Percentiles rank a stretch among this genome's conserved stretches.
Evolutionary conservation across 2,888 invertebrate genomes (phyloP).

Genomic region (Lamellibrachia columna): DNA sequence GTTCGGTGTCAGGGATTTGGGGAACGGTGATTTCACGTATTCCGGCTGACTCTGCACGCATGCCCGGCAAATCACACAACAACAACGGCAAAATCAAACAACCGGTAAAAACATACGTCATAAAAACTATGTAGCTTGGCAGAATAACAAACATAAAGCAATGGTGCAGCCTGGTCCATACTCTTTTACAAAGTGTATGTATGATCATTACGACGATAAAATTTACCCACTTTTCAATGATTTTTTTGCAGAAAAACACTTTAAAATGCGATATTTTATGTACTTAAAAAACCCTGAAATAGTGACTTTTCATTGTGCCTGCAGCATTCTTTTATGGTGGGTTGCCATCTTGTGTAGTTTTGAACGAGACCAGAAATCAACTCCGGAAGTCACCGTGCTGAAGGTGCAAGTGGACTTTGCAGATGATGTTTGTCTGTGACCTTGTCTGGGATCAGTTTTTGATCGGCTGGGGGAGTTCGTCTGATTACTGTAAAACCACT

Average conservation of each 20-base stretch:
- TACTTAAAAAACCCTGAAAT: no score
- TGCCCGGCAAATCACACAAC: slow-evolving; percentile 19
- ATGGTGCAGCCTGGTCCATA: neutral
- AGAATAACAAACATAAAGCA: neutral
- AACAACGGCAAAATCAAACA: slow-evolving; percentile 3
- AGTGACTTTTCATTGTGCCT: no score
- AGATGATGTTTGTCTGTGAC: neutral
- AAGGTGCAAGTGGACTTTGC: neutral
- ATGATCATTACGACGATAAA: neutral
- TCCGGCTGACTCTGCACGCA: slow-evolving; percentile 8
- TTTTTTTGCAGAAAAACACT: neutral
- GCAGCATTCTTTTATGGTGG: no score
- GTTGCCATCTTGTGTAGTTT: neutral
- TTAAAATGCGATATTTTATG: no score
- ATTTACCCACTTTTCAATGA: neutral
- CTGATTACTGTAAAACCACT: neutral
- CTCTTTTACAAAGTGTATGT: neutral
- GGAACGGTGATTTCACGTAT: neutral
- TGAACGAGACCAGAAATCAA: neutral
- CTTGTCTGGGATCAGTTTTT: neutral
- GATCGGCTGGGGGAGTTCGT: neutral
- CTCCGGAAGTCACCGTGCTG: neutral
- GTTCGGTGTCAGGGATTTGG: slow-evolving; percentile 14
- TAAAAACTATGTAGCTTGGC: neutral
- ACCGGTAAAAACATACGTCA: neutral